Percentiles rank a stretch among this genome's conserved stretches.
These are phyloP conservation scores for Torymus texanus DNA, from an alignment of 2,888 invertebrate genomes.

Conservation along the genomic window DNA sequence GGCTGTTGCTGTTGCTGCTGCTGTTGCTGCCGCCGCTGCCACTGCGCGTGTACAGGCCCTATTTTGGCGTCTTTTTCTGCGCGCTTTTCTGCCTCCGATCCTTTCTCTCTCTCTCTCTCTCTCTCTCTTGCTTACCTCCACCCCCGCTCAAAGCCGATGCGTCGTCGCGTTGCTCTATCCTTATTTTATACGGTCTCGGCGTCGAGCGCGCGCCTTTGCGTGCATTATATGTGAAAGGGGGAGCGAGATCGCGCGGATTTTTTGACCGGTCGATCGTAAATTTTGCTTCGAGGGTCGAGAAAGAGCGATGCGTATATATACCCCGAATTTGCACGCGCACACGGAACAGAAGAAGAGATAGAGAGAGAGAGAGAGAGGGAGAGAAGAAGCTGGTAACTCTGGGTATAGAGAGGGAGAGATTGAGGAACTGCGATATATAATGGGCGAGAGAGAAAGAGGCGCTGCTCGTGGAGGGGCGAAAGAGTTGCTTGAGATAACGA, in stretches of 20 bases:
- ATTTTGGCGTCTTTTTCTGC: constrained; percentile 14
- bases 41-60: neutral
- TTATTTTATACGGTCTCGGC: too few species aligned
- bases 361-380: neutral
- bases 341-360: neutral
- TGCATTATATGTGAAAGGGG: neutral
- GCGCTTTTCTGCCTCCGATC: neutral
- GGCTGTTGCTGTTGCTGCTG: neutral
- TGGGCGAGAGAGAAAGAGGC: constrained; percentile 3
- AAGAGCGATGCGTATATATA: neutral
- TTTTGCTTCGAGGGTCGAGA: neutral
- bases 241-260: too few species aligned
- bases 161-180: neutral
- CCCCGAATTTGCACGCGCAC: neutral
- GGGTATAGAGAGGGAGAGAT: neutral
- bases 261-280: constrained; percentile 13
- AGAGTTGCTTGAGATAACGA: constrained; percentile 45
- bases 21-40: neutral
- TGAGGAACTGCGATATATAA: constrained; percentile 14
- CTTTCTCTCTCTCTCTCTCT: neutral
- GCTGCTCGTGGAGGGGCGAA: neutral
- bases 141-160: neutral
- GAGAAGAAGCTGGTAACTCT: too few species aligned
- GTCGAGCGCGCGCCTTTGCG: too few species aligned
- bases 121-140: neutral